Evolutionary conservation across 2,113 vertebrate species (phyloP).

Genomic region (Riparia riparia): DNA sequence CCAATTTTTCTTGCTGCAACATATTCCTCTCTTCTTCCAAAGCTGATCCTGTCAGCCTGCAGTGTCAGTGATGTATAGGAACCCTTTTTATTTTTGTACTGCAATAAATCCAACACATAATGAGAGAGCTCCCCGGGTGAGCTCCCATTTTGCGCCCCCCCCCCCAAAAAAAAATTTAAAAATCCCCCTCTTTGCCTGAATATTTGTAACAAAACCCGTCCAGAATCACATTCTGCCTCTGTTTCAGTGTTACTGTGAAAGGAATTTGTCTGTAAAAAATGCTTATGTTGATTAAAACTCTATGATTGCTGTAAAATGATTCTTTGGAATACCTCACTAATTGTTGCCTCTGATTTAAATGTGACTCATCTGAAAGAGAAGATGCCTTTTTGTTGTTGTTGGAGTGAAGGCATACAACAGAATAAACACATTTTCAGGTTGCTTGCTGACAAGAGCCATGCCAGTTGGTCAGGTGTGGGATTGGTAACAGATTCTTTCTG

Average conservation of each 20-base stretch:
- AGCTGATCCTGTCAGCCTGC: neutral
- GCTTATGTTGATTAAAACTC: neutral
- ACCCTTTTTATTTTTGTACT: neutral
- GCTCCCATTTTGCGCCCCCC: neutral
- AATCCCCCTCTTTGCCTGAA: neutral
- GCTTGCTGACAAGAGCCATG: neutral
- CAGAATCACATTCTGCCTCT: neutral
- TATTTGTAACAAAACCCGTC: neutral
- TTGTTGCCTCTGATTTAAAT: neutral
- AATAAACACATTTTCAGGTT: neutral
- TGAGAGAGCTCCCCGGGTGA: neutral
- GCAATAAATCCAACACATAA: rapidly evolving
- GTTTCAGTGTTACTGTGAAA: neutral
- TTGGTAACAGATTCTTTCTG: neutral
- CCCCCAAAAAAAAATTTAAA: neutral
- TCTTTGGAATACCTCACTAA: neutral
- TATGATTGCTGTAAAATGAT: neutral
- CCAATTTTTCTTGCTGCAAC: neutral
- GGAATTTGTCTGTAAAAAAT: neutral
- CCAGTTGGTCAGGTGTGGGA: neutral
- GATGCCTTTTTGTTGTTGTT: neutral
- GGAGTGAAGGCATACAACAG: neutral
- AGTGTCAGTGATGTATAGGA: neutral
- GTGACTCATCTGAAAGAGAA: neutral
- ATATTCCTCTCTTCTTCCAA: neutral